Conservation (phyloP, 2,113 vertebrate species). For the Heterochromis multidens region DNA sequence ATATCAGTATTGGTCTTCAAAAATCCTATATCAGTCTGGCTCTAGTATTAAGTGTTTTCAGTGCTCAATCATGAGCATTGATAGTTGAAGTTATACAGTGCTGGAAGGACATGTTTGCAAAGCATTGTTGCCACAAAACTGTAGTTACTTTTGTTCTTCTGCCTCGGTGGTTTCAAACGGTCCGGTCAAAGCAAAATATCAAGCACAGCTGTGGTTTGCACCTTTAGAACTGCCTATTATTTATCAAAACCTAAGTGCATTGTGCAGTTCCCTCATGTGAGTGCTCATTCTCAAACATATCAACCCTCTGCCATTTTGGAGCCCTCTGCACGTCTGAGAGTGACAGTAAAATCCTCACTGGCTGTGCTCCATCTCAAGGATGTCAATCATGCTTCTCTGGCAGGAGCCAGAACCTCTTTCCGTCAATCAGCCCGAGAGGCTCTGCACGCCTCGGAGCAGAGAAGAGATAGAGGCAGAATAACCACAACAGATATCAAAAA, state of each 20-base stretch:
- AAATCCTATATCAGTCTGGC: not conserved
- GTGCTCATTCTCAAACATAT: constrained; percentile 26
- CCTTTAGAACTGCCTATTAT: not conserved
- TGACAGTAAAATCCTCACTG: constrained; percentile 56
- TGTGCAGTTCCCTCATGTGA: not conserved
- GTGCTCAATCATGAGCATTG: not conserved
- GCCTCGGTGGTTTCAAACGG: constrained; percentile 21
- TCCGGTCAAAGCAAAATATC: not conserved
- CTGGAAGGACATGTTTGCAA: not conserved
- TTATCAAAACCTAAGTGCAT: constrained; percentile 1
- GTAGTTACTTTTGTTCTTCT: constrained; percentile 20
- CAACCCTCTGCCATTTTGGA: constrained; percentile 24
- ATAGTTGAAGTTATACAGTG: not conserved
- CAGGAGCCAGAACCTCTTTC: constrained; percentile 49
- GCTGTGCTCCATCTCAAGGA: constrained; percentile 49
- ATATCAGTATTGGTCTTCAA: not conserved
- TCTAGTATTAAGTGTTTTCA: not conserved
- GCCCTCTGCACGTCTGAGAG: constrained; percentile 34
- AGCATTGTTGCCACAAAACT: constrained; percentile 5
- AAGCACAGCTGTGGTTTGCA: constrained; percentile 2
- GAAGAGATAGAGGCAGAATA: constrained; percentile 42
- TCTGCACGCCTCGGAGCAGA: constrained; percentile 20
- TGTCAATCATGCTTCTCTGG: constrained; percentile 61
- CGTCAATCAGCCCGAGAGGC: constrained; percentile 53
- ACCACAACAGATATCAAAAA: constrained; percentile 61